A percentile compares a stretch with the other conserved stretches of the same genome.
These are phyloP conservation scores for Lutraria lutraria DNA, from an alignment of 2,888 invertebrate species.

Conservation along the genomic window DNA sequence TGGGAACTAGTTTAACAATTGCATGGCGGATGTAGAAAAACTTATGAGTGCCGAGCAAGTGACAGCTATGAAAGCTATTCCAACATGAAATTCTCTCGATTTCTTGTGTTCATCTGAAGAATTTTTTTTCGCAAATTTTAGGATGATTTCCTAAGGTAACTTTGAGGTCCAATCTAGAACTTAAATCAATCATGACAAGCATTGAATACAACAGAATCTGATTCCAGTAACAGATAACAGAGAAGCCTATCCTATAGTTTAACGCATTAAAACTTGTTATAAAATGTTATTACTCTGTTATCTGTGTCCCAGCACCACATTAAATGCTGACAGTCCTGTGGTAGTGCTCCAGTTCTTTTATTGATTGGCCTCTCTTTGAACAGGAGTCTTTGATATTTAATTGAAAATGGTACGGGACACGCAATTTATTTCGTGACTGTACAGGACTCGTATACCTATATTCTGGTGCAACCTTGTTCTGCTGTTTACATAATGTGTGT, in stretches of 20 bases:
- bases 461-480: neutral
- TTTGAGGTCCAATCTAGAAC: too few relatives aligned
- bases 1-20: too few relatives aligned
- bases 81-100: too few relatives aligned
- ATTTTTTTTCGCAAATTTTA: too few relatives aligned
- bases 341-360: neutral
- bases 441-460: neutral
- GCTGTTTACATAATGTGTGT: neutral
- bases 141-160: too few relatives aligned
- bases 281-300: neutral
- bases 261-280: conserved; percentile 1
- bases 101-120: too few relatives aligned
- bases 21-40: too few relatives aligned
- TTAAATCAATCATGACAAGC: too few relatives aligned
- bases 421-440: neutral
- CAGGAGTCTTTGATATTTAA: conserved; percentile 2
- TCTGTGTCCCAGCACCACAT: neutral
- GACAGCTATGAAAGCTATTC: too few relatives aligned
- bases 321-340: neutral
- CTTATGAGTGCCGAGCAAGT: too few relatives aligned
- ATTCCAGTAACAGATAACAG: too few relatives aligned
- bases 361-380: neutral
- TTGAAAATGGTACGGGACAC: neutral
- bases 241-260: neutral
- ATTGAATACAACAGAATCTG: too few relatives aligned